Conservation (phyloP, 2,113 vertebrate species). For the Ondatra zibethicus region DNA sequence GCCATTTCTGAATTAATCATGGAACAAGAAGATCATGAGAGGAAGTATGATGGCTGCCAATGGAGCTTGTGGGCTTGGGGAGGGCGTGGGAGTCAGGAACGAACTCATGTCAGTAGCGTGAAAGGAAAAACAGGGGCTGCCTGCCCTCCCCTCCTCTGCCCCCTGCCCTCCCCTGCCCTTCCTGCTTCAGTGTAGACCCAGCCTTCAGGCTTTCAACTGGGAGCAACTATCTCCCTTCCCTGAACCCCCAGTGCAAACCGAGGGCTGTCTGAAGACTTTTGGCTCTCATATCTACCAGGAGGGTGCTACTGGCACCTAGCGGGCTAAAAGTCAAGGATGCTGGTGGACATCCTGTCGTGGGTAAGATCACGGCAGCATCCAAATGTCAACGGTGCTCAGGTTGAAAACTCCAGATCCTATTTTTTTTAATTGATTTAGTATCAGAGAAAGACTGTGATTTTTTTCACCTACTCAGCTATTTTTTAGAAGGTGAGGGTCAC, state of each 20-base stretch:
- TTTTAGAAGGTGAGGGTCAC: neutral
- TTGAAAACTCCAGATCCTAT: neutral
- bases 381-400: fast-evolving
- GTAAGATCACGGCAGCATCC: too few species aligned
- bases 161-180: too few species aligned
- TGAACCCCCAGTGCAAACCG: neutral
- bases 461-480: neutral
- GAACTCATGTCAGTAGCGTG: neutral
- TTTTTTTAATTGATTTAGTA: neutral
- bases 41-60: fast-evolving
- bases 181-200: neutral
- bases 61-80: neutral
- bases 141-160: neutral
- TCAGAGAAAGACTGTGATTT: neutral
- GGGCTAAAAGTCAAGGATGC: neutral
- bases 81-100: neutral
- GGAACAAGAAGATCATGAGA: neutral
- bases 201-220: neutral
- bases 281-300: neutral
- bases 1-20: neutral
- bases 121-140: neutral
- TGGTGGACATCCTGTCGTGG: fast-evolving
- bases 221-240: neutral
- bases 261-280: neutral
- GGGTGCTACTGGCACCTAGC: neutral